Evolutionary conservation across 2,797 vertebrate species (phyloP), one percentile per base, ranked within the genome.

Genomic region (Neosalanx taihuensis): DNA sequence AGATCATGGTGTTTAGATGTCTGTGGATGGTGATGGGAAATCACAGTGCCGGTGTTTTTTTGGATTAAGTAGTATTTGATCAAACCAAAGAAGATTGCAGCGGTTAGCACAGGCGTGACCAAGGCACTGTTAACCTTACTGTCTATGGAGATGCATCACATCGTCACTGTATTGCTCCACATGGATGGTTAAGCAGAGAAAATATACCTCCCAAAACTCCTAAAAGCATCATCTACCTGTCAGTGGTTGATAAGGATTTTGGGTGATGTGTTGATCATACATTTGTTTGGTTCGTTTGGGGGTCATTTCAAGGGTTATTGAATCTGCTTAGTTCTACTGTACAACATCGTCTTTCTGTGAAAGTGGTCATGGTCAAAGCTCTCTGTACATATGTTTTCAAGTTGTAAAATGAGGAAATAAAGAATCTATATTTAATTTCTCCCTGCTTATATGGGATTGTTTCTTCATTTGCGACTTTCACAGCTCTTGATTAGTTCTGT

Each of bases 331-430:
- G 41, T 46, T 12, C 10, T 46, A 74, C 76, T 72, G 31, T 53
- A 20, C 68, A 68, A 68, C 46, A 49, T 29, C 79, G 49, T 61
- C 23, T 67, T 56, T 78, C 74, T 76, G 79, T 80, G 72, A 67
- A 58, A 35, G 37, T 41, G 6, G 35, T 80, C 74, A 83, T 57
- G 70, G 61, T 82, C 62, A 56, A 61, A 18, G 71, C 70, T 80
- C 23, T 61, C 88, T 97, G 95, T 99, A 97, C 95, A 97, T 98
- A 96, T 93, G 93, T 96, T 96, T 96, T 95, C 90, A 94, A 95
- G 93, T 91, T 98, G 96, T 97, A 97, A 93, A 96, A 94, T 96
- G 98, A 97, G 98, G 97, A 97, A 93, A 98, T 98, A 98, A 99
- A 92, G 83, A 91, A 94, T 95, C 93, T 95, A 96, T 98, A 97